Evolutionary conservation across 2,888 invertebrate genomes (phyloP).

Genomic region (Heliconius aoede): DNA sequence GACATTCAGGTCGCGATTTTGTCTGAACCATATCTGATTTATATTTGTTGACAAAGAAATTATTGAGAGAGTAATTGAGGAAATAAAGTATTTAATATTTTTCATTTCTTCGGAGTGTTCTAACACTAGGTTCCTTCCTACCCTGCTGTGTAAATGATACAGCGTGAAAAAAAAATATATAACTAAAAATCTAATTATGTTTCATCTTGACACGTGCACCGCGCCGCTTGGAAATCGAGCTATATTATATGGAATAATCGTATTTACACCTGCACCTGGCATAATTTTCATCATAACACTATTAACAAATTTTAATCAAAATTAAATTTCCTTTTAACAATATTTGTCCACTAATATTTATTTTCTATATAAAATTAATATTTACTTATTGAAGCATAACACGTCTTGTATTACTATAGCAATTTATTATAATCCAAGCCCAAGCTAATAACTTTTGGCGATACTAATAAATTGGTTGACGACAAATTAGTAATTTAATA

Average conservation of each 20-base stretch:
- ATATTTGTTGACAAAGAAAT: too few relatives aligned
- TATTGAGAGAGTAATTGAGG: too few relatives aligned
- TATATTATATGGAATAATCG: background rate
- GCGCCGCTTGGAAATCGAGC: background rate
- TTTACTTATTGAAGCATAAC: slow-evolving; percentile 18
- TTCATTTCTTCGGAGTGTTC: too few relatives aligned
- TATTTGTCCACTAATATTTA: background rate
- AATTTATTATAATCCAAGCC: background rate
- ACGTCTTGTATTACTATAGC: slow-evolving; percentile 20
- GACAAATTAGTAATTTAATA: slow-evolving; percentile 27
- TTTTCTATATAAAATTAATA: background rate
- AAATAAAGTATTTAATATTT: too few relatives aligned
- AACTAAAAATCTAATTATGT: background rate
- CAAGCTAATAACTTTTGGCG: slow-evolving; percentile 6
- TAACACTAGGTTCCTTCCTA: too few relatives aligned
- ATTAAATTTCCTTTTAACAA: background rate
- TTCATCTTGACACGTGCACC: background rate
- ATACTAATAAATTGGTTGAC: slow-evolving; percentile 17
- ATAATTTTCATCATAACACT: too few relatives aligned
- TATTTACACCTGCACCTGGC: background rate
- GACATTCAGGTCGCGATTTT: too few relatives aligned
- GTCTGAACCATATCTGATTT: too few relatives aligned
- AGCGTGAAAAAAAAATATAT: too few relatives aligned
- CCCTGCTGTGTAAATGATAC: too few relatives aligned
- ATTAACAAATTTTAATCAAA: too few relatives aligned